Base-by-base conservation (phyloP, 2,888 invertebrate species). In the Silvanus unidentatus region DNA sequence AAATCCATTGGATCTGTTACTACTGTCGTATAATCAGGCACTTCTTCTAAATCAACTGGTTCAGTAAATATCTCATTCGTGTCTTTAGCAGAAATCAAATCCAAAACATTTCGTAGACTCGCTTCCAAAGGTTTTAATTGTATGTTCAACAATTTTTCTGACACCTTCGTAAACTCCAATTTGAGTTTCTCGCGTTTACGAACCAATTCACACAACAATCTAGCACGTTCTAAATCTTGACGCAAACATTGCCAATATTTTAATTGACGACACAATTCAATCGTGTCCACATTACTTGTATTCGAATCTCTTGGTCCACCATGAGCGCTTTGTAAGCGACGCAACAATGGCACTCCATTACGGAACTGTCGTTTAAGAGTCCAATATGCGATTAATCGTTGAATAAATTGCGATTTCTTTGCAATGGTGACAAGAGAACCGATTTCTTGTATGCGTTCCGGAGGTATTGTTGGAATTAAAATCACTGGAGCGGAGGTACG, bases 101-200 rank as follows among this genome's bases (percentile, higher is more conserved):
- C 86, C 50, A 95, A 70, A 35, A 94, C 76, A 54, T 86, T 82
- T 54, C 81, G 78, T 55, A 95, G 74, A 50, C 88, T 84, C 43
- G 87, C 84, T 47, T 87, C 84, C 37, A 90, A 78, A 0, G 96
- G 95, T 60, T 86, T 84, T 48, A 96, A 73, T 65, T 89, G 78
- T 62, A 90, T 80, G 70, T 88, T 83, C 49, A 88, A 75, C 64
- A 88, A 86, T 55, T 88, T 85, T 64, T 92, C 87, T 66, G 81
- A 84, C 1, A 85, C 82, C 71, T 86, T 85, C 1, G 88, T 85
- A 59, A 82, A 77, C 64, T 94, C 92, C 43, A 91, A 82, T 72
- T 99, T 99, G 11, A 93, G 76, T 61, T 94, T 94, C 72, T 99
- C 98, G 32, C 98, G 80, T 67, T 98, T 98, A 43, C 97, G 81